phyloP scores from a whole-genome alignment of 2,888 invertebrate species.

The Catocala fraxini region DNA sequence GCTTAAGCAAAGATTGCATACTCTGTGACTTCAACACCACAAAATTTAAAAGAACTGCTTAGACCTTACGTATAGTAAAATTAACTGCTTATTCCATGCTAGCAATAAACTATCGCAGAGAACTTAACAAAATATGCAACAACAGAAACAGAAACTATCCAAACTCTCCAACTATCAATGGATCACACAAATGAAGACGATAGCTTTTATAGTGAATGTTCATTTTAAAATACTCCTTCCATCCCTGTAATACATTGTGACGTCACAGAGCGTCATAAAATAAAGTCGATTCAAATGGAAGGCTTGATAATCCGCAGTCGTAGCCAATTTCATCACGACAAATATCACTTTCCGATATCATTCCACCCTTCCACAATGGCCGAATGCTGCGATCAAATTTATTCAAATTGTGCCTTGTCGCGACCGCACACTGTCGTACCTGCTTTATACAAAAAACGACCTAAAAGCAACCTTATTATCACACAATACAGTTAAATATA shows the following conservation, averaged over 20 bases:
- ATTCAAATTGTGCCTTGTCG: constrained; percentile 85
- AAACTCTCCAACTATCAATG: no score
- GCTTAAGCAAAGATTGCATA: no score
- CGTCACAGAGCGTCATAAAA: constrained; percentile 29
- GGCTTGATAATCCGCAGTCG: constrained; percentile 67
- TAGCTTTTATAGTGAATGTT: no score
- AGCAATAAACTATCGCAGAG: no score
- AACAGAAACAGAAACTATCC: no score
- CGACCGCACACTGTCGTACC: constrained; percentile 73
- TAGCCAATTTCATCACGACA: constrained; percentile 74
- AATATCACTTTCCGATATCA: constrained; percentile 80
- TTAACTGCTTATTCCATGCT: no score
- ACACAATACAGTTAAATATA: constrained; percentile 42
- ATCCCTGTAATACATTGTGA: constrained; percentile 22
- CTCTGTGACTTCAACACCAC: no score
- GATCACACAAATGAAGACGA: no score
- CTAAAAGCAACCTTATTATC: constrained; percentile 46
- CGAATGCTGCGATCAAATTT: constrained; percentile 77
- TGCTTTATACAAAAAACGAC: constrained; percentile 58
- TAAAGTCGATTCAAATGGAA: constrained; percentile 47
- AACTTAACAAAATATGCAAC: no score
- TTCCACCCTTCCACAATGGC: constrained; percentile 65
- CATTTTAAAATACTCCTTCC: constrained; percentile 4
- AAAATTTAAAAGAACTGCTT: no score
- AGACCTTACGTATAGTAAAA: no score